Conservation (phyloP, 2,888 invertebrate species). For the Cetonia aurata region DNA sequence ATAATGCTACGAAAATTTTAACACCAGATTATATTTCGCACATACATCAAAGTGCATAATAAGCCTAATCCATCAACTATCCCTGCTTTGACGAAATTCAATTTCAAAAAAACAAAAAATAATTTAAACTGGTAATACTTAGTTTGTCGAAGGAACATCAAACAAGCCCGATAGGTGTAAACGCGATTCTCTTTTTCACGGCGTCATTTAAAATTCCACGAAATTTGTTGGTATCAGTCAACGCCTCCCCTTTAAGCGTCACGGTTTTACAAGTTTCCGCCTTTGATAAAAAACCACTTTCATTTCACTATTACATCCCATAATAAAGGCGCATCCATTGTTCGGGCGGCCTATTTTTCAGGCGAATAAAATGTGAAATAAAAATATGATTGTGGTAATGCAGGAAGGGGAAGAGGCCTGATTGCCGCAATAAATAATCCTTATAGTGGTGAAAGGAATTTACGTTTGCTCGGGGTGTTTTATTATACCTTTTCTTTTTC, state of each 20-base stretch:
- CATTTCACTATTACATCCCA: conserved; percentile 24
- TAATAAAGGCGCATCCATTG: conserved; percentile 31
- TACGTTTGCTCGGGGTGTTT: too few species aligned
- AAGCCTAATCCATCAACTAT: not conserved
- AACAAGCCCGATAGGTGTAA: not conserved
- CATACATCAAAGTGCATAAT: too few species aligned
- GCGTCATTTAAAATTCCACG: conserved; percentile 27
- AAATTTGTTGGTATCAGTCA: conserved; percentile 34
- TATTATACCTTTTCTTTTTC: too few species aligned
- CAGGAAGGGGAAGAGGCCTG: not conserved
- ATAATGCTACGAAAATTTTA: too few species aligned
- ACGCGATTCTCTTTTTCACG: not conserved
- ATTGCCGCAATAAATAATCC: conserved; percentile 14
- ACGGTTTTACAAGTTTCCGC: conserved; percentile 19
- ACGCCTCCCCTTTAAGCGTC: conserved; percentile 31
- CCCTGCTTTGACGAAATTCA: not conserved
- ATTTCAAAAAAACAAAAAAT: not conserved
- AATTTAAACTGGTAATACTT: not conserved
- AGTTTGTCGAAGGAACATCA: not conserved
- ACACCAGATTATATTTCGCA: too few species aligned
- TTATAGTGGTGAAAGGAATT: not conserved
- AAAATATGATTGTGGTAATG: conserved; percentile 12
- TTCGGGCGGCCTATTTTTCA: conserved; percentile 13
- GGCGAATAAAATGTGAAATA: conserved; percentile 18
- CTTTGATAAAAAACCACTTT: conserved; percentile 19